Percentiles rank a stretch among this genome's conserved stretches.
Conservation (phyloP, 2,797 vertebrate genomes). For the Liparis tanakae region DNA sequence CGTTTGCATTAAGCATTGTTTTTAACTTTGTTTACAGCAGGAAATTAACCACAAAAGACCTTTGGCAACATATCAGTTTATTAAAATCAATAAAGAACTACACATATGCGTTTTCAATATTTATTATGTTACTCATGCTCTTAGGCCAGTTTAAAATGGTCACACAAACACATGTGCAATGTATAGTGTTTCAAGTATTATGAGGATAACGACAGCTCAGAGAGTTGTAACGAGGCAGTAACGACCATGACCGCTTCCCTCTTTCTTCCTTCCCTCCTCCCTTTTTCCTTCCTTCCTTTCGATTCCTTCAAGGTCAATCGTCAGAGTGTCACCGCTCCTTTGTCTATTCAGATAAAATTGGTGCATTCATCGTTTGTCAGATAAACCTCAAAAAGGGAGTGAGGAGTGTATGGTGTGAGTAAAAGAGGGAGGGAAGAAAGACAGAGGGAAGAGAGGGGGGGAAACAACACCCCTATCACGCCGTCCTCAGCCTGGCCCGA, state of each 20-base stretch:
- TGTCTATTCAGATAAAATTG: slow-evolving; percentile 87
- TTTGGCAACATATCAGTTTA: not conserved
- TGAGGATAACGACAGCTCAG: slow-evolving; percentile 17
- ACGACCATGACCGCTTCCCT: slow-evolving; percentile 48
- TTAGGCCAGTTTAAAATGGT: slow-evolving; percentile 15
- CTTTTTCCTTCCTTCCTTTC: slow-evolving; percentile 57
- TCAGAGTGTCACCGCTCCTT: slow-evolving; percentile 80
- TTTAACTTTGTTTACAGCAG: not conserved
- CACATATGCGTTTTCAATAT: not conserved
- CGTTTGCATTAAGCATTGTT: slow-evolving; percentile 5
- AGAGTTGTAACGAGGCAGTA: slow-evolving; percentile 48
- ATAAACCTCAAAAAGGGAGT: slow-evolving; percentile 81
- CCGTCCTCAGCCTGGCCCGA: slow-evolving; percentile 74
- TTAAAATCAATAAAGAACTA: slow-evolving; percentile 9
- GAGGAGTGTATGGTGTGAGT: slow-evolving; percentile 58
- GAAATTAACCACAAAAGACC: not conserved
- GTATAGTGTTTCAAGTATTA: not conserved
- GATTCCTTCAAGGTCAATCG: slow-evolving; percentile 84
- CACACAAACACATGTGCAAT: slow-evolving; percentile 10
- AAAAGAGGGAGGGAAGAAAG: slow-evolving; percentile 46
- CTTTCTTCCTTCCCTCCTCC: slow-evolving; percentile 52
- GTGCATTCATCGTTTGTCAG: slow-evolving; percentile 85
- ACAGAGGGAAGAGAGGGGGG: slow-evolving; percentile 33
- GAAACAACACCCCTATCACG: slow-evolving; percentile 70
- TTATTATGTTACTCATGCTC: not conserved